These are phyloP conservation scores for Pseudanteris insignis DNA, from an alignment of 2,888 invertebrate species.

Conservation along the genomic window DNA sequence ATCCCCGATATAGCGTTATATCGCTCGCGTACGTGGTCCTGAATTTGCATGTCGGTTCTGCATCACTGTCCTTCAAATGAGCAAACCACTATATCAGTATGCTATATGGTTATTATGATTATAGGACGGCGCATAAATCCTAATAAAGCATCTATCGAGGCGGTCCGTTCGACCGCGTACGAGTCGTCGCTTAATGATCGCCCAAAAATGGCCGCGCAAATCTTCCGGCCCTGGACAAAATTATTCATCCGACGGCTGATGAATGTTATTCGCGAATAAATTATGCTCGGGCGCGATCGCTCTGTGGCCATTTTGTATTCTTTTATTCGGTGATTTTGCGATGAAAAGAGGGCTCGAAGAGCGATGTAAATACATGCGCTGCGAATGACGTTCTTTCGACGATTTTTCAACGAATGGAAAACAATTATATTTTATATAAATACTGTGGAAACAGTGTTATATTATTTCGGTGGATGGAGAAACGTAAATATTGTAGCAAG, in stretches of 20 bases:
- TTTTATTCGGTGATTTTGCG: too few relatives aligned
- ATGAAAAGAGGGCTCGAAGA: too few relatives aligned
- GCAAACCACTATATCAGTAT: slow-evolving; percentile 40
- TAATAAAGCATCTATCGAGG: slow-evolving; percentile 42
- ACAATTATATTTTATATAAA: too few relatives aligned
- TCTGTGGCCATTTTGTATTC: too few relatives aligned
- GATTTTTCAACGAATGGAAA: too few relatives aligned
- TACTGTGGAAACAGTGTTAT: too few relatives aligned
- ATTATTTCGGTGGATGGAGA: too few relatives aligned
- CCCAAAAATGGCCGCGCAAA: slow-evolving; percentile 23
- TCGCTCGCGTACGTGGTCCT: slow-evolving; percentile 12
- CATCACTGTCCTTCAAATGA: slow-evolving; percentile 45
- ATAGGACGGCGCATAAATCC: slow-evolving; percentile 43
- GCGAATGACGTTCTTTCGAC: too few relatives aligned
- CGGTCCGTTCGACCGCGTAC: slow-evolving; percentile 25
- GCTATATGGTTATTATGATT: slow-evolving; percentile 43
- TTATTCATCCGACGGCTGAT: slow-evolving; percentile 29
- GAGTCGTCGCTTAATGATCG: slow-evolving; percentile 27
- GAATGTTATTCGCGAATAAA: slow-evolving; percentile 23
- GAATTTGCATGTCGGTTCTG: slow-evolving; percentile 44
- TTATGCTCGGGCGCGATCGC: slow-evolving; percentile 7
- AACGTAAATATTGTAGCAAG: too few relatives aligned
- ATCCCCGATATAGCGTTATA: slow-evolving; percentile 28
- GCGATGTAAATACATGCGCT: too few relatives aligned
- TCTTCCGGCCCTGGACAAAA: slow-evolving; percentile 15